A percentile compares a stretch with the other conserved stretches of the same genome.
phyloP scores from a whole-genome alignment of 1,140 invertebrate species.

The Drosophila pallidifrons region DNA sequence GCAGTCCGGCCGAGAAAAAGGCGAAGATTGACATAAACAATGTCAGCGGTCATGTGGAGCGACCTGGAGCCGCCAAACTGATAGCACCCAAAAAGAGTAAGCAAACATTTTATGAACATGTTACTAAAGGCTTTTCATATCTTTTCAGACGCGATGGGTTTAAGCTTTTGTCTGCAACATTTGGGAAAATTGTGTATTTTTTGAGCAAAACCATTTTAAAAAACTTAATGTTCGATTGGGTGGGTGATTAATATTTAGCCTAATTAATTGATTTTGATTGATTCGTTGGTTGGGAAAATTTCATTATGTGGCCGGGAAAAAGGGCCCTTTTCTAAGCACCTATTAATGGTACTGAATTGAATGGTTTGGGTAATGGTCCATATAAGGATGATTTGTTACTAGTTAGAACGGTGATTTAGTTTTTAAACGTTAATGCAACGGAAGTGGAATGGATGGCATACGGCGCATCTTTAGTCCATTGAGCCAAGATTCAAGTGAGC shows the following conservation, averaged over 20 bases:
- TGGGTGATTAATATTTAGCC: conserved; percentile 18
- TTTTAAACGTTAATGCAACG: background rate
- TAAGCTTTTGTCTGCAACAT: conserved; percentile 65
- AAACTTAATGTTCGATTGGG: conserved; percentile 32
- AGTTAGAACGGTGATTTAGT: conserved; percentile 9
- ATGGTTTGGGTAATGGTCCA: background rate
- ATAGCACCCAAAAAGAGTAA: conserved; percentile 96
- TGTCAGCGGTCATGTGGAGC: conserved; percentile 86
- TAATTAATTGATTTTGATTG: conserved; percentile 9
- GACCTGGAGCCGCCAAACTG: conserved; percentile 92
- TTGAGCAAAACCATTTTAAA: conserved; percentile 37
- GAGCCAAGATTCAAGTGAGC: background rate
- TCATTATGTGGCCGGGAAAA: background rate
- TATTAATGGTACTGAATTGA: background rate
- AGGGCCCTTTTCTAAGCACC: background rate
- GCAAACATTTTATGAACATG: conserved; percentile 85
- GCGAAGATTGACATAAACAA: conserved; percentile 87
- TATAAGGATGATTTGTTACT: background rate
- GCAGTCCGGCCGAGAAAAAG: conserved; percentile 91
- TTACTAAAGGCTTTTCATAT: conserved; percentile 85
- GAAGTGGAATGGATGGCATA: background rate
- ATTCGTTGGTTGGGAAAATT: conserved; percentile 1
- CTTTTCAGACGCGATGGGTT: conserved; percentile 63
- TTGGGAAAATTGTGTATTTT: conserved; percentile 37
- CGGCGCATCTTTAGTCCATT: background rate